These are phyloP conservation scores for Drosophila miranda DNA, from an alignment of 1,140 invertebrate genomes.

Conservation along the genomic window DNA sequence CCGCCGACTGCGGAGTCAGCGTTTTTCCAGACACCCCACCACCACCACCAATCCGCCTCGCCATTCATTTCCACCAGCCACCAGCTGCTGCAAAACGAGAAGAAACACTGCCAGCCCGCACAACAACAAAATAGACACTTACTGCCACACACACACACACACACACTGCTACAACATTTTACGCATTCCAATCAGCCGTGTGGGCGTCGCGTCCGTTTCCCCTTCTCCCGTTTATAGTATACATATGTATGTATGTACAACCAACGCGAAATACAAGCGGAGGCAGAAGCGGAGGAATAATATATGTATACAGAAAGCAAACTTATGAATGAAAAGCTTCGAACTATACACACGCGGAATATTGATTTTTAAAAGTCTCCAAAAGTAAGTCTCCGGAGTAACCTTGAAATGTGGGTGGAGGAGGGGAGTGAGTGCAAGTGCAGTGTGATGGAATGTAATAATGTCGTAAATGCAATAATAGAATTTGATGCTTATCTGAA, in stretches of 20 bases:
- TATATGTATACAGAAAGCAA: conserved; percentile 30
- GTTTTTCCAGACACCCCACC: conserved; percentile 44
- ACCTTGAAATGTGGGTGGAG: conserved; percentile 55
- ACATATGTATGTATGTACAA: conserved; percentile 1
- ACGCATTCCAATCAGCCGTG: conserved; percentile 78
- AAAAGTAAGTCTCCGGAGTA: conserved; percentile 43
- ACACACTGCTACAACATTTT: conserved; percentile 51
- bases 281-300: not conserved
- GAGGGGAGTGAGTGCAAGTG: not conserved
- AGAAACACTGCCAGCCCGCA: not conserved
- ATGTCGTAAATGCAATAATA: not conserved
- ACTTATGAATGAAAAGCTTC: conserved; percentile 78
- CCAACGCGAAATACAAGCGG: not conserved
- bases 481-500: conserved; percentile 14
- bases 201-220: conserved; percentile 51
- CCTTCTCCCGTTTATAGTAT: conserved; percentile 5
- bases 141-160: conserved; percentile 21
- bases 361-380: conserved; percentile 47
- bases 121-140: conserved; percentile 25
- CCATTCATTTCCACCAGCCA: conserved; percentile 62
- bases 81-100: conserved; percentile 13
- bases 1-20: conserved; percentile 21
- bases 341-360: conserved; percentile 48
- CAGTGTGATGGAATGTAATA: conserved; percentile 9
- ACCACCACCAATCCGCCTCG: conserved; percentile 12